Evolutionary conservation across 2,797 vertebrate species (phyloP), one percentile per base, ranked within the genome.

Genomic region (Lacerta agilis): DNA sequence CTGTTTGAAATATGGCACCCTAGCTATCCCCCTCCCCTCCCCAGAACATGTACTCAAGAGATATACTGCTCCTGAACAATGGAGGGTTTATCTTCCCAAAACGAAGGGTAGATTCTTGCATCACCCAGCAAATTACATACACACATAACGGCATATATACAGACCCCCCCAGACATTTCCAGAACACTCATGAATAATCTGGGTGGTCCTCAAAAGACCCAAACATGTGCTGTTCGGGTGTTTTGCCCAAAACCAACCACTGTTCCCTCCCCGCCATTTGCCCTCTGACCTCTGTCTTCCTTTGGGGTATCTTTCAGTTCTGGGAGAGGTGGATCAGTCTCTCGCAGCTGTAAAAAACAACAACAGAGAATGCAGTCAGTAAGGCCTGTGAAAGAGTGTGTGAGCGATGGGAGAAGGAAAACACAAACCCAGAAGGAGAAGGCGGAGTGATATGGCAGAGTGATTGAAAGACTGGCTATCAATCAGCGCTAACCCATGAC

Each of bases 251-350:
- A 49, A 15, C 10, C 18, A 18, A 25, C 6, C 73, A 1, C 17
- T 5, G 20, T 1, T 36, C 27, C 58, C 1, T 11, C 8, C 33
- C 18, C 20, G 15, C 33, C 8, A 29, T 0, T 29, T 25, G 77
- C 61, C 5, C 80, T 95, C 97, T 89, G 87, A 97, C 97, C 97
- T 89, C 93, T 93, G 49, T 98, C 95, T 23, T 96, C 92, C 92
- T 88, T 96, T 69, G 95, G 92, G 41, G 91, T 83, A 13, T 67
- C 29, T 89, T 92, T 90, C 45, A 90, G 71, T 77, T 33, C n/a
- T 0, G 94, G 86, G 25, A 87, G 80, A 20, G 86, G 10, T 0
- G 5, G 89, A 80, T 0, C 90, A 10, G 29, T 2, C 0, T 94
- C 95, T 58, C 92, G 94, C 86, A 94, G 90, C 96, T 97, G 94